A percentile compares a stretch with the other conserved stretches of the same genome.
Evolutionary conservation across 2,888 invertebrate species (phyloP).

Genomic region (Kuschelorhynchus macadamiae): DNA sequence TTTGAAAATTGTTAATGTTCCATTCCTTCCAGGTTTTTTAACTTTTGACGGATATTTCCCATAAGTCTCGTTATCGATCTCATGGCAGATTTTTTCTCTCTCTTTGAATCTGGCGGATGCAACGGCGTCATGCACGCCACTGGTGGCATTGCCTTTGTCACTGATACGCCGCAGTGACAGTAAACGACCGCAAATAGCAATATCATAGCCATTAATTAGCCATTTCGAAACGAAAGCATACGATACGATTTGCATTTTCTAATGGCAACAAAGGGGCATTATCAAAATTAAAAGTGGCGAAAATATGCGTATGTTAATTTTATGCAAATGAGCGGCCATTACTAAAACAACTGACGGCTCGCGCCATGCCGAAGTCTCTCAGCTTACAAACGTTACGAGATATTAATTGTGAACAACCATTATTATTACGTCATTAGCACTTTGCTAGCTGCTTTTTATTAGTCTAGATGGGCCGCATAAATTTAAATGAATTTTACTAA

Average conservation of each 20-base stretch:
- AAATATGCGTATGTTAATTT: conserved; percentile 46
- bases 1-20: too few relatives aligned
- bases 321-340: conserved; percentile 63
- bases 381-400: conserved; percentile 60
- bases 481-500: conserved; percentile 62
- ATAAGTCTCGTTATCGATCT: too few relatives aligned
- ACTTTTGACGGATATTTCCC: too few relatives aligned
- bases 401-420: conserved; percentile 69
- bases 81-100: too few relatives aligned
- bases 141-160: too few relatives aligned
- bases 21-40: too few relatives aligned
- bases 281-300: conserved; percentile 47
- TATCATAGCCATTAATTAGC: conserved; percentile 22
- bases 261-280: conserved; percentile 41
- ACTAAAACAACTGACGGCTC: conserved; percentile 62
- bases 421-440: conserved; percentile 69
- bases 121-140: too few relatives aligned
- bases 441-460: conserved; percentile 63
- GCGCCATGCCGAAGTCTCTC: conserved; percentile 55
- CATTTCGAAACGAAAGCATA: conserved; percentile 10
- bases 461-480: conserved; percentile 61
- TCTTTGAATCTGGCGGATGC: too few relatives aligned
- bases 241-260: conserved; percentile 43
- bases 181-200: conserved; percentile 4
- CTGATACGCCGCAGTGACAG: too few relatives aligned